These are phyloP conservation scores for Chaenocephalus aceratus DNA, from an alignment of 2,113 vertebrate species.

Conservation along the genomic window DNA sequence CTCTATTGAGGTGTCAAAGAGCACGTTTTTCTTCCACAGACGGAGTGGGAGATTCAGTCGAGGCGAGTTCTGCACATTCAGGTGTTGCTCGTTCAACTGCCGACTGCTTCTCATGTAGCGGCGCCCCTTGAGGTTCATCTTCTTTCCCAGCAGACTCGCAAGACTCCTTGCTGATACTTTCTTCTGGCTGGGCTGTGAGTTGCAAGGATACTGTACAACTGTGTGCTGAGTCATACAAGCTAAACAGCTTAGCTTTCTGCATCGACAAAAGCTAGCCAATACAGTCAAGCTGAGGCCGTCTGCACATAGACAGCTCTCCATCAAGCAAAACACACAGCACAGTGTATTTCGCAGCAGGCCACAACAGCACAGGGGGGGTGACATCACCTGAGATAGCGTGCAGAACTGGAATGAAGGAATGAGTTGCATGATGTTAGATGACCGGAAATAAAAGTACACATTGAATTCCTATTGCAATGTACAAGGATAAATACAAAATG, in stretches of 20 bases:
- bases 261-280: constrained; percentile 77
- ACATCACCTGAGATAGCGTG: constrained; percentile 68
- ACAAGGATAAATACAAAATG: constrained; percentile 12
- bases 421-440: constrained; percentile 71
- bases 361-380: constrained; percentile 61
- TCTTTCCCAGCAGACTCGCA: constrained; percentile 41
- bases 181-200: constrained; percentile 74
- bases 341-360: constrained; percentile 68
- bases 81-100: constrained; percentile 23
- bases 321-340: constrained; percentile 77
- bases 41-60: constrained; percentile 1
- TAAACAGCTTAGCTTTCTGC: constrained; percentile 63
- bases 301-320: constrained; percentile 74
- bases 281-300: constrained; percentile 72
- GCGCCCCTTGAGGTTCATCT: constrained; percentile 22
- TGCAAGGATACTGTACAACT: constrained; percentile 72
- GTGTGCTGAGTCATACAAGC: constrained; percentile 49
- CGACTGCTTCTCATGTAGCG: neutral
- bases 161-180: constrained; percentile 31
- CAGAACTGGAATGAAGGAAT: constrained; percentile 77
- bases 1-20: constrained; percentile 2
- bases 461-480: constrained; percentile 77
- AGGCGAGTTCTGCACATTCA: constrained; percentile 37
- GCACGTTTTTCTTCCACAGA: constrained; percentile 23
- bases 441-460: constrained; percentile 43